Evolutionary conservation across 1,140 invertebrate species (phyloP), one percentile per base, ranked within the genome.

Genomic region (Drosophila arizonae): DNA sequence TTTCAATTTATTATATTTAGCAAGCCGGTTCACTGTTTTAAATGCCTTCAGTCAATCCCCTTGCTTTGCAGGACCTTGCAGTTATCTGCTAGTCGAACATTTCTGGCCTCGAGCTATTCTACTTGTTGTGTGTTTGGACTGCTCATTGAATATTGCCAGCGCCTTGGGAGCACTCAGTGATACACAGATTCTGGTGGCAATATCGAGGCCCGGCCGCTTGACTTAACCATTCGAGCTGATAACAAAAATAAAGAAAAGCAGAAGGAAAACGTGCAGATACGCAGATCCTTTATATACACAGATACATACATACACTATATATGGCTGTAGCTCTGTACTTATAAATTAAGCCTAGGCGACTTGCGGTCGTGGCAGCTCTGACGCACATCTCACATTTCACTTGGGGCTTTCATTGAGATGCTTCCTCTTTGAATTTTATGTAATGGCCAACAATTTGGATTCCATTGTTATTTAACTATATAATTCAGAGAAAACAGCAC

Each of bases 331-430:
- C 43, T 61, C 43, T 61, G n/a, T 69, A 54, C 72, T 61, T 77
- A 77, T 77, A 71, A 77, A 66, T 77, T 66, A 75, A 60, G 55
- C 57, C 43, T 67, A 57, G 51, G n/a, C 24, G 36, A 57, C 56
- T 28, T 30, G 30, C 24, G 56, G 51, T 11, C 30, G 21, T 65
- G 33, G 50, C 46, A 30, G 52, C 33, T 60, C 17, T n/a, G 21
- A 11, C 13, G 17, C 43, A 61, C 56, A 67, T 57, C 54, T 30
- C n/a, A 46, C 43, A 55, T 55, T 46, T 69, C 57, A 69, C 66
- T 69, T 70, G 46, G 41, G 39, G 11, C 9, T 6, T 11, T 33
- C 4, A 39, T 50, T 11, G 1, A 36, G 13, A 30, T 30, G 50
- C 26, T 24, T 30, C 48, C 21, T 8, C 3, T 13, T 17, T 33